These are phyloP conservation scores for Cherax destructor DNA, from an alignment of 1,140 invertebrate species.

Conservation along the genomic window DNA sequence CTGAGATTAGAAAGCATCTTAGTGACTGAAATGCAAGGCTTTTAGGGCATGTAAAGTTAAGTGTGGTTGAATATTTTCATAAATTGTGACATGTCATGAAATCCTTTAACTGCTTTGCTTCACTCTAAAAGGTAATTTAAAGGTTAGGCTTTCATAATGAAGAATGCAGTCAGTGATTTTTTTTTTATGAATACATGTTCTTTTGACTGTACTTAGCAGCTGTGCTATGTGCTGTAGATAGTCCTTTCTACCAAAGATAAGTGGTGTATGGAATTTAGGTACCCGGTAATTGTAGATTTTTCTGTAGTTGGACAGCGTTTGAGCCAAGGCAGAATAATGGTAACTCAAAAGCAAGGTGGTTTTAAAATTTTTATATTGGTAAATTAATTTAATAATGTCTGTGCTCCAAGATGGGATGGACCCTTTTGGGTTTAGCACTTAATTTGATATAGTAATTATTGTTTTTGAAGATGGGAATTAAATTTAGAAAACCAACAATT, in stretches of 20 bases:
- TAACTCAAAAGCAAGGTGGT: neutral
- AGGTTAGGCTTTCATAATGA: conserved; percentile 23
- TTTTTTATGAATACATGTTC: conserved; percentile 21
- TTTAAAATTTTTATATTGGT: neutral
- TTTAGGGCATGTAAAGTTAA: neutral
- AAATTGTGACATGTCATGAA: neutral
- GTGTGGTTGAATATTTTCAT: neutral
- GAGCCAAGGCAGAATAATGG: neutral
- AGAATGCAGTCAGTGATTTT: neutral
- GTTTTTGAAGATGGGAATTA: no score
- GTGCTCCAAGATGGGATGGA: neutral
- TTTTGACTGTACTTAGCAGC: conserved; percentile 32
- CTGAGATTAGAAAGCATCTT: neutral
- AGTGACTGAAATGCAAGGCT: neutral
- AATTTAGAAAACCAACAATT: no score
- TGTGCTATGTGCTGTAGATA: conserved; percentile 36
- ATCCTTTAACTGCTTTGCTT: conserved; percentile 1
- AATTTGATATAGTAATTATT: no score
- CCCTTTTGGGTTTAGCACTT: no score
- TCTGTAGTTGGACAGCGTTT: neutral
- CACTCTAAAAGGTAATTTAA: neutral
- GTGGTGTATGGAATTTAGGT: conserved; percentile 18
- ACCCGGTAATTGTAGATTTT: neutral
- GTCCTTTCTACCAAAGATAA: conserved; percentile 44
- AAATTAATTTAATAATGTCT: neutral